phyloP scores from a whole-genome alignment of 2,888 invertebrate genomes.

The Antitype chi region DNA sequence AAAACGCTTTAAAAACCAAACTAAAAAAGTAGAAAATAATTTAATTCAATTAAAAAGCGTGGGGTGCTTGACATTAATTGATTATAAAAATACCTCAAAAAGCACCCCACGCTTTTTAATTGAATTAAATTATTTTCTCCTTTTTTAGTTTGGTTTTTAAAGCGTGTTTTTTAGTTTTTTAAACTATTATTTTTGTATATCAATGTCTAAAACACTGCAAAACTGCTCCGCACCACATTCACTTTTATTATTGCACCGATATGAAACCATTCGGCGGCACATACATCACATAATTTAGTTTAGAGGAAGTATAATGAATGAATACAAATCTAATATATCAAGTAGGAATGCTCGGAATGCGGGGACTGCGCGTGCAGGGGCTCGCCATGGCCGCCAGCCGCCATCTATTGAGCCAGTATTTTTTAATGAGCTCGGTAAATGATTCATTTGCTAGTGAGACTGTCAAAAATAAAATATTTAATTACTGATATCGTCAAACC shows the following conservation, averaged over 20 bases:
- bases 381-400: constrained; percentile 1
- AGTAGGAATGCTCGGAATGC: constrained; percentile 51
- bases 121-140: too few species aligned
- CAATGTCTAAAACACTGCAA: too few species aligned
- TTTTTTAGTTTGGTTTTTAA: too few species aligned
- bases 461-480: constrained; percentile 26
- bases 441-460: constrained; percentile 44
- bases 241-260: neutral
- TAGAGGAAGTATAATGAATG: constrained; percentile 58
- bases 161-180: too few species aligned
- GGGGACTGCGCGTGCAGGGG: constrained; percentile 40
- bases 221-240: neutral
- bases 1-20: too few species aligned
- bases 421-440: constrained; percentile 60
- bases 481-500: neutral
- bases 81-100: too few species aligned
- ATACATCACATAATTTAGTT: constrained; percentile 23
- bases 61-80: too few species aligned
- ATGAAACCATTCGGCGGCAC: constrained; percentile 3
- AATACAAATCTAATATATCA: constrained; percentile 59
- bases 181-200: too few species aligned
- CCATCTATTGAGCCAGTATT: constrained; percentile 25
- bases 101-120: too few species aligned
- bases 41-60: too few species aligned
- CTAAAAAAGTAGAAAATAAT: too few species aligned